Percentiles rank a stretch among this genome's conserved stretches.
Evolutionary conservation across 2,797 vertebrate species (phyloP).

Genomic region (Coregonus sp.): DNA sequence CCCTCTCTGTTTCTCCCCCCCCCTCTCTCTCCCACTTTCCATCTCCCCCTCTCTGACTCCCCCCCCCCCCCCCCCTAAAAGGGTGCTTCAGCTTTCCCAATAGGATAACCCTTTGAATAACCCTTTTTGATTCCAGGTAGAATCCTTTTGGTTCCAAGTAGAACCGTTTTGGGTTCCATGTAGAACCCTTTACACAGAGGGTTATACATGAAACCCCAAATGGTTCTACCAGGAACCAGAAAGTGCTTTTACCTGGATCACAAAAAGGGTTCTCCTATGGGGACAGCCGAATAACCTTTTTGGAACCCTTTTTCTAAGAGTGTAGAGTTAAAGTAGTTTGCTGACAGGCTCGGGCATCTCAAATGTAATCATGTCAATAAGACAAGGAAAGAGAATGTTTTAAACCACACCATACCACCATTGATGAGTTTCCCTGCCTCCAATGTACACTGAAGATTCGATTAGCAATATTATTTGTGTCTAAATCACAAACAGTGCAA

Average conservation of each 20-base stretch:
- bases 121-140: no score
- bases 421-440: background rate
- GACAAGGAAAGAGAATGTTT: background rate
- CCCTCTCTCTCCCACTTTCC: background rate
- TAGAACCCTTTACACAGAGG: no score
- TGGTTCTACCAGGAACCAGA: no score
- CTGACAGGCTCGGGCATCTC: slow-evolving; percentile 10
- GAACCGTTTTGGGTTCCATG: no score
- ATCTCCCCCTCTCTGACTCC: background rate
- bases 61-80: slow-evolving; percentile 77
- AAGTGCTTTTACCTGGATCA: no score
- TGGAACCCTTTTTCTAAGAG: no score
- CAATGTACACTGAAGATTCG: slow-evolving; percentile 3
- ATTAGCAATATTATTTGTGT: slow-evolving; percentile 6
- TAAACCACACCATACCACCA: background rate
- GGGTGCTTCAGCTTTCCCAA: slow-evolving; percentile 62
- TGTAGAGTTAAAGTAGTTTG: background rate
- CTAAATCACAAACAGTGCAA: slow-evolving; percentile 11
- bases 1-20: background rate
- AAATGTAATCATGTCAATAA: slow-evolving; percentile 21
- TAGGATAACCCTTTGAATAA: slow-evolving; percentile 78
- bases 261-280: no score
- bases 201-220: no score
- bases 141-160: no score
- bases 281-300: no score